Conservation (phyloP, 1,140 invertebrate species). For the Xylocopa sonorina region DNA sequence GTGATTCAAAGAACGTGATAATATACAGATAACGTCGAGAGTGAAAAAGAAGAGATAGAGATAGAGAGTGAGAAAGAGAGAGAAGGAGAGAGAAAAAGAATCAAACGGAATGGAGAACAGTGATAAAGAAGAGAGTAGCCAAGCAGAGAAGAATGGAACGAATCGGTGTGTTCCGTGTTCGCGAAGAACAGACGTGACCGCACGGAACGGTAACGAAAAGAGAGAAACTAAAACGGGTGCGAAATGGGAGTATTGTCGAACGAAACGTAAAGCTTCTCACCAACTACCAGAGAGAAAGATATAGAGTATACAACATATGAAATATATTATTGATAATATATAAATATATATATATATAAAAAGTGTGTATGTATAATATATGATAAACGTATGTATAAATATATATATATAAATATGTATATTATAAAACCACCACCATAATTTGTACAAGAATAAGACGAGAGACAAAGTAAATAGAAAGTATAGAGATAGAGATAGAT, state of each 20-base stretch:
- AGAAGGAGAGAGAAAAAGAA: not conserved
- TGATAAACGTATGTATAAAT: constrained; percentile 51
- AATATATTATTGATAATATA: constrained; percentile 34
- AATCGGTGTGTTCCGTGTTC: constrained; percentile 34
- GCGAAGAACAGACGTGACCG: constrained; percentile 21
- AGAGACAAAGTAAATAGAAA: constrained; percentile 54
- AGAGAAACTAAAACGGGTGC: constrained; percentile 29
- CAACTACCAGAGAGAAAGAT: constrained; percentile 49
- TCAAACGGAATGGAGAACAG: too few species aligned
- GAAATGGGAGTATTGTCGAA: constrained; percentile 24
- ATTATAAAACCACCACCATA: constrained; percentile 29
- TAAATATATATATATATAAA: constrained; percentile 34
- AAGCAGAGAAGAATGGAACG: constrained; percentile 50
- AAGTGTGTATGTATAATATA: constrained; percentile 26
- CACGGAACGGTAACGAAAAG: constrained; percentile 4
- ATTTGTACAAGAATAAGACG: constrained; percentile 4
- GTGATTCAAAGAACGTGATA: constrained; percentile 5
- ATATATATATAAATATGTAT: constrained; percentile 47
- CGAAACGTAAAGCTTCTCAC: constrained; percentile 35
- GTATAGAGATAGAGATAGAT: too few species aligned
- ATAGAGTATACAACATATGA: constrained; percentile 33
- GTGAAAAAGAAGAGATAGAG: not conserved
- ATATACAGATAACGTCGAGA: constrained; percentile 20
- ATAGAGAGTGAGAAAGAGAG: not conserved
- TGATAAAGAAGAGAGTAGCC: constrained; percentile 39